Conservation (phyloP, 2,888 invertebrate genomes). For the Cantharis flavilabris region DNA sequence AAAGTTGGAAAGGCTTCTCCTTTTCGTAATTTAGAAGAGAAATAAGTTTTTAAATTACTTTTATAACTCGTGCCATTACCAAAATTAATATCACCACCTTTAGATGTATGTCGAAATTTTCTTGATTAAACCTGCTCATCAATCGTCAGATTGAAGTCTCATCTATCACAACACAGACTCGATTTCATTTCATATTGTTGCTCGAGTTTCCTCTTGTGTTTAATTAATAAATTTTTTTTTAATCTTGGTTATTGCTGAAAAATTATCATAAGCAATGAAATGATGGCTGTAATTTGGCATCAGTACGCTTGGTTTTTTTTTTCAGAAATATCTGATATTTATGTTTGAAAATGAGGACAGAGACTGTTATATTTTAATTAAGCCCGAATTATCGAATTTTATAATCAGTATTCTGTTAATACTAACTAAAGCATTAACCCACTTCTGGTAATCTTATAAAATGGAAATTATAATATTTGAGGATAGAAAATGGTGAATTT, state of each 20-base stretch:
- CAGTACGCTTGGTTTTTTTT: too few relatives aligned
- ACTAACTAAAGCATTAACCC: neutral
- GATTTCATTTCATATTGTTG: neutral
- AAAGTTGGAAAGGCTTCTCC: neutral
- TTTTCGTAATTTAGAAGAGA: neutral
- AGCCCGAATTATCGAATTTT: neutral
- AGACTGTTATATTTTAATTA: neutral
- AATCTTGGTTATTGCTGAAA: neutral
- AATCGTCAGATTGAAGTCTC: neutral
- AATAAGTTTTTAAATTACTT: neutral
- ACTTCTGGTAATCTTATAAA: neutral
- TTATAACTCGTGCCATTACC: neutral
- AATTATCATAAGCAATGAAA: too few relatives aligned
- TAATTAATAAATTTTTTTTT: neutral
- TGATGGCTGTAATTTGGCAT: too few relatives aligned
- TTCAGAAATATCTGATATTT: neutral
- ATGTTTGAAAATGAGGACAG: neutral
- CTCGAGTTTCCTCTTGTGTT: neutral
- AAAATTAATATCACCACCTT: slow-evolving; percentile 4
- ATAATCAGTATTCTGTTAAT: neutral
- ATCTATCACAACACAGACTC: neutral
- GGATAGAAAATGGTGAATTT: neutral
- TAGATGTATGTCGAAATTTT: neutral
- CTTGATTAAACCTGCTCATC: slow-evolving; percentile 1
- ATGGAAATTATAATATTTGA: neutral